Evolutionary conservation across 2,113 vertebrate genomes (phyloP).

Genomic region (Sylvia atricapilla): DNA sequence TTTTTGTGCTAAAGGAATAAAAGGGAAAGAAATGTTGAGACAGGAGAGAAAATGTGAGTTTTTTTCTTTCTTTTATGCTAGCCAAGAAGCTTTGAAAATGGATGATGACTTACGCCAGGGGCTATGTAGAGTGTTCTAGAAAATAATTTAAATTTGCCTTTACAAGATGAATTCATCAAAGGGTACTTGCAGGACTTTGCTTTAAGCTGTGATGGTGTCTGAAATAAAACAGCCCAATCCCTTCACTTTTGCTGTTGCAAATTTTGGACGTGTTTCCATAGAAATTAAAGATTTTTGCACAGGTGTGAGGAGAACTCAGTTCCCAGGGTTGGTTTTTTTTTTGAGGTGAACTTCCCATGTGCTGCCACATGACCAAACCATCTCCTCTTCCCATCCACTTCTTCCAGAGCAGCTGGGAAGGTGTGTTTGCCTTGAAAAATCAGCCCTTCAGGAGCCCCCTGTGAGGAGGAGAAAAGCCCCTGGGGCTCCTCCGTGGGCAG

Average conservation of each 20-base stretch:
- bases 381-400: not conserved
- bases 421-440: fast-evolving
- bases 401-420: not conserved
- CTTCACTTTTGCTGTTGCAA: not conserved
- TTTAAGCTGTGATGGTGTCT: not conserved
- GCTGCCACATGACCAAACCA: not conserved
- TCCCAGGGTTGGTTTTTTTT: not conserved
- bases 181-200: not conserved
- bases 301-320: not conserved
- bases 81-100: slow-evolving; percentile 2
- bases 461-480: not conserved
- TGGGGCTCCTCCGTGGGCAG: not conserved
- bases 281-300: not conserved
- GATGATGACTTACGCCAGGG: not conserved
- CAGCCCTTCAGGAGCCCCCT: not conserved
- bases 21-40: not conserved
- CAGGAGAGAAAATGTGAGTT: not conserved
- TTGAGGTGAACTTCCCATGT: not conserved
- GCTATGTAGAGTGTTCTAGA: not conserved
- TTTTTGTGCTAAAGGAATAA: not conserved
- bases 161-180: not conserved
- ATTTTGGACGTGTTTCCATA: not conserved
- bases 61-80: not conserved
- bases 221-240: not conserved
- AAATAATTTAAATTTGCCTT: slow-evolving; percentile 2